Evolutionary conservation across 1,140 invertebrate genomes (phyloP), one percentile per base, ranked within the genome.

Genomic region (Archivesica marissinica): DNA sequence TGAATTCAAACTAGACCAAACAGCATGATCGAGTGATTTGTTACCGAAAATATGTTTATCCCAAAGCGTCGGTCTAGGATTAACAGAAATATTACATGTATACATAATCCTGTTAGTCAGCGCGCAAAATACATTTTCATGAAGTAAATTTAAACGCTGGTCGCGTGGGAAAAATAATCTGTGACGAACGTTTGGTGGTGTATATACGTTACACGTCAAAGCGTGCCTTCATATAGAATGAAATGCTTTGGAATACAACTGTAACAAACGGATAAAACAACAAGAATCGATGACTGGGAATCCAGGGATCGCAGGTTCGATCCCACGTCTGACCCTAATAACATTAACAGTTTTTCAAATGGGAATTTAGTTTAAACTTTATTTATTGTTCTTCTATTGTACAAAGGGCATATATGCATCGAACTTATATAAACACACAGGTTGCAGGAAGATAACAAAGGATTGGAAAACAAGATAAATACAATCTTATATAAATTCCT

Each of bases 391-490:
- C n/a, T n/a, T n/a, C n/a, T n/a, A n/a, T n/a, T n/a, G n/a, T n/a
- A n/a, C n/a, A n/a, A n/a, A n/a, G n/a, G n/a, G n/a, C n/a, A n/a
- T n/a, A n/a, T n/a, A n/a, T n/a, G n/a, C n/a, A n/a, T n/a, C n/a
- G n/a, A n/a, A n/a, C n/a, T n/a, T n/a, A n/a, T n/a, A n/a, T n/a
- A n/a, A n/a, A n/a, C n/a, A n/a, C n/a, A n/a, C n/a, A n/a, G n/a
- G n/a, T n/a, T n/a, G n/a, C n/a, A n/a, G n/a, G n/a, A n/a, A 74
- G 41, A 83, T 25, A 83, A 54, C 39, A 3, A 61, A n/a, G 52
- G 38, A 59, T 41, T 30, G 44, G n/a, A n/a, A n/a, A n/a, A n/a
- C n/a, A n/a, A n/a, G n/a, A n/a, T n/a, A n/a, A n/a, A n/a, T n/a
- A n/a, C n/a, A n/a, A n/a, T n/a, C n/a, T n/a, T n/a, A n/a, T n/a